Percentiles rank a stretch among this genome's conserved stretches.
These are phyloP conservation scores for Pyrrhura leucotis DNA, from an alignment of 2,797 vertebrate species.

Conservation along the genomic window DNA sequence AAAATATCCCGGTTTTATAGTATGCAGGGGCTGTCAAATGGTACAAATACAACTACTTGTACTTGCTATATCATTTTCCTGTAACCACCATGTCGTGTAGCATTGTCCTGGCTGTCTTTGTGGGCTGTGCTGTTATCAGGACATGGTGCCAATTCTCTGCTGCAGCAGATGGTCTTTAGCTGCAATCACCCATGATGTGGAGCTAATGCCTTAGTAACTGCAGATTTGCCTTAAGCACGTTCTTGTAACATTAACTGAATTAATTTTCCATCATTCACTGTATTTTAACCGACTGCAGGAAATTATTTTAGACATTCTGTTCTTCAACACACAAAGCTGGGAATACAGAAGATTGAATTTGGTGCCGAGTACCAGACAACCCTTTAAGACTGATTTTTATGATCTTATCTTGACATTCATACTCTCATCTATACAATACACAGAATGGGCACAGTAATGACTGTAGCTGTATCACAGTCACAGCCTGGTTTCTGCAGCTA, in stretches of 20 bases:
- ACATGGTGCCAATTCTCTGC: not conserved
- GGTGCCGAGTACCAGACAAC: not conserved
- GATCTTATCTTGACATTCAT: not conserved
- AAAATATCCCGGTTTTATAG: not conserved
- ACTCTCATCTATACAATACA: not conserved
- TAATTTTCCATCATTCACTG: not conserved
- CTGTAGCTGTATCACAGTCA: not conserved
- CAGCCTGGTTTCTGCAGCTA: not conserved
- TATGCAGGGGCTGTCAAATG: not conserved
- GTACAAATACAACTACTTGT: not conserved
- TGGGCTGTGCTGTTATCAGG: not conserved
- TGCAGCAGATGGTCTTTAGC: conserved; percentile 27
- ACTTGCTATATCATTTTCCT: not conserved
- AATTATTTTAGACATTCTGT: not conserved
- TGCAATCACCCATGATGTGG: not conserved
- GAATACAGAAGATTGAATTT: not conserved
- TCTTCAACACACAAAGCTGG: not conserved
- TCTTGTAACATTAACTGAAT: conserved; percentile 20
- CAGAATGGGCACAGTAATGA: not conserved
- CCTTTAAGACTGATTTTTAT: not conserved
- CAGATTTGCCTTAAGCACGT: conserved; percentile 49
- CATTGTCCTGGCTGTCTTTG: not conserved
- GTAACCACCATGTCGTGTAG: not conserved
- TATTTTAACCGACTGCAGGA: not conserved
- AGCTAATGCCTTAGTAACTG: conserved; percentile 28